These are phyloP conservation scores for Amphiprion ocellaris DNA, from an alignment of 2,113 vertebrate species.

Conservation along the genomic window DNA sequence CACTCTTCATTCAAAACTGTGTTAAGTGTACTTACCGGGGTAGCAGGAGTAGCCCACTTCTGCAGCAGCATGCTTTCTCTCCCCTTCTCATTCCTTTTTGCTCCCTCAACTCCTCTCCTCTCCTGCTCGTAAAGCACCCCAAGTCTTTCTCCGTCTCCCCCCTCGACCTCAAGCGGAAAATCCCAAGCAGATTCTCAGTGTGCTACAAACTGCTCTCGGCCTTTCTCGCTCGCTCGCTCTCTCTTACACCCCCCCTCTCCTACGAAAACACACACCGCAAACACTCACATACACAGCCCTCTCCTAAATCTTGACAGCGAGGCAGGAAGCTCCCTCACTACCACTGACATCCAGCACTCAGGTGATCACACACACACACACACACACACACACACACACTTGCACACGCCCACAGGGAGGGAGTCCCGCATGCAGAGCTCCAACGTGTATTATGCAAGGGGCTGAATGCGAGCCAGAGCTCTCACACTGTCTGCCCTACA, in stretches of 20 bases:
- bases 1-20: constrained; percentile 64
- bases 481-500: constrained; percentile 69
- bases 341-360: constrained; percentile 62
- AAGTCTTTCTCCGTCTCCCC: constrained; percentile 50
- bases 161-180: constrained; percentile 61
- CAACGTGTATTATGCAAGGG: constrained; percentile 83
- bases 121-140: constrained; percentile 59
- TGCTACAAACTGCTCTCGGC: constrained; percentile 64
- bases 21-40: constrained; percentile 79
- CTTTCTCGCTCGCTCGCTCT: constrained; percentile 12
- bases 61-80: constrained; percentile 68
- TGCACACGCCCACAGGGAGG: constrained; percentile 79
- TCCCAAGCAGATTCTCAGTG: constrained; percentile 59
- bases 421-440: constrained; percentile 82
- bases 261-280: constrained; percentile 10
- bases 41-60: constrained; percentile 72
- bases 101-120: constrained; percentile 48
- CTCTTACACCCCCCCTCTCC: too few relatives aligned
- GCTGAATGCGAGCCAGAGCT: constrained; percentile 84
- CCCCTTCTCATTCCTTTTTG: constrained; percentile 56
- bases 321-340: constrained; percentile 77
- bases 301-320: constrained; percentile 65
- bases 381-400: constrained; percentile 51
- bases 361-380: constrained; percentile 61
- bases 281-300: constrained; percentile 44